Conservation (phyloP, 2,113 vertebrate genomes). For the Penelope pileata region DNA sequence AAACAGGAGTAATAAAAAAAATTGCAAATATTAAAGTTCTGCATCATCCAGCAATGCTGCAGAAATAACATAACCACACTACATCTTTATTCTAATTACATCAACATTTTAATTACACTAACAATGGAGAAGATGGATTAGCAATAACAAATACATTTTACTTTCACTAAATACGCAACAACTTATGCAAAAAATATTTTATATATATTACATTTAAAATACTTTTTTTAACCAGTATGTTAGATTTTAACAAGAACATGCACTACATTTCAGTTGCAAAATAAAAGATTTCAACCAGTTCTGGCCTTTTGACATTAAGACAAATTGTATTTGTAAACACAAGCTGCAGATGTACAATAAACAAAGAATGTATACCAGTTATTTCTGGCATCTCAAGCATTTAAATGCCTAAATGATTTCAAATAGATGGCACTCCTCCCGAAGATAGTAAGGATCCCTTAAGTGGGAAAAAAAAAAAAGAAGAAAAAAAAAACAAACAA, state of each 20-base stretch:
- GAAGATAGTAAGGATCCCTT: background rate
- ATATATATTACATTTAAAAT: background rate
- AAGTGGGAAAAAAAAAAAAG: background rate
- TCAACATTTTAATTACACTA: background rate
- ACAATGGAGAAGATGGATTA: background rate
- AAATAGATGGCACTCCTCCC: background rate
- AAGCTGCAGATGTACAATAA: background rate
- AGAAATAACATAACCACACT: background rate
- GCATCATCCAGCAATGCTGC: background rate
- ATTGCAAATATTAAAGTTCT: background rate
- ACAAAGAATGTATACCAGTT: background rate
- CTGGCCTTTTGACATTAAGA: background rate
- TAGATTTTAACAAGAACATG: background rate
- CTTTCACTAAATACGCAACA: background rate
- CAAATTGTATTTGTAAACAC: background rate
- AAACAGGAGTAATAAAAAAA: background rate
- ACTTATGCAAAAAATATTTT: background rate
- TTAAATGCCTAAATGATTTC: background rate
- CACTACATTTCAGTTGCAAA: background rate
- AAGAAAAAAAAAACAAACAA: accelerated
- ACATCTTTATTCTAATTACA: background rate
- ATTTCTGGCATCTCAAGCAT: background rate
- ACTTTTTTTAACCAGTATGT: background rate
- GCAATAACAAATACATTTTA: background rate
- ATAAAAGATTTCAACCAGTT: background rate